Conservation (phyloP, 1,140 invertebrate species). For the Penaeus chinensis region DNA sequence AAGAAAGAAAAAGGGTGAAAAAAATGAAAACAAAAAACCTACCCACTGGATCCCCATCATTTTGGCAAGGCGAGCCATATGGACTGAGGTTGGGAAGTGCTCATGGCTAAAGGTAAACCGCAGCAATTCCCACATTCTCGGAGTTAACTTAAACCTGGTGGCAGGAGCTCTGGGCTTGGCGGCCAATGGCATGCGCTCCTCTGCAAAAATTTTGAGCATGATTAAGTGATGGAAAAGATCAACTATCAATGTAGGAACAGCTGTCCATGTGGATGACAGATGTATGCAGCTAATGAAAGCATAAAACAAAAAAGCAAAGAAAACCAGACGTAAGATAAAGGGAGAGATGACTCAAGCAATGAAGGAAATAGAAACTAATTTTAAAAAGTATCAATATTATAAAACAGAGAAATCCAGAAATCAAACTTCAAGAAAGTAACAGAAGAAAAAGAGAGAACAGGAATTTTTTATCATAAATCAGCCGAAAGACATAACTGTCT, state of each 20-base stretch:
- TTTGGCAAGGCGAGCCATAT: conserved; percentile 52
- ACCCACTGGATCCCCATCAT: conserved; percentile 50
- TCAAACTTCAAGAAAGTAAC: no score
- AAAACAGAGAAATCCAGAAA: background rate
- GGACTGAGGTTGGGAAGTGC: conserved; percentile 50
- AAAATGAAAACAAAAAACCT: conserved; percentile 4
- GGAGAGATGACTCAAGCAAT: background rate
- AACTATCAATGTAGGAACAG: background rate
- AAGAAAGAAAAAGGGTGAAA: background rate
- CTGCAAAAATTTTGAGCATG: conserved; percentile 32
- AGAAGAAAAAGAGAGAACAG: no score
- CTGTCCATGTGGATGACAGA: no score
- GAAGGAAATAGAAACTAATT: background rate
- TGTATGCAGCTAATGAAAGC: background rate
- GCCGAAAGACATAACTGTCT: no score
- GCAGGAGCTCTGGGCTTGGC: conserved; percentile 13
- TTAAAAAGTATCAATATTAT: background rate
- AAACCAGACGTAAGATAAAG: background rate
- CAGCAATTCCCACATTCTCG: conserved; percentile 43
- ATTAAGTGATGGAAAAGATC: conserved; percentile 1
- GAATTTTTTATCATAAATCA: no score
- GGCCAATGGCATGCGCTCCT: conserved; percentile 19
- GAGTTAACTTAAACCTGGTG: conserved; percentile 14
- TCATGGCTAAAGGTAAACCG: conserved; percentile 52
- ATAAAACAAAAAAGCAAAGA: background rate